Percentiles rank a stretch among this genome's conserved stretches.
phyloP scores from a whole-genome alignment of 1,140 invertebrate species.

The Paraescarpia echinospica region DNA sequence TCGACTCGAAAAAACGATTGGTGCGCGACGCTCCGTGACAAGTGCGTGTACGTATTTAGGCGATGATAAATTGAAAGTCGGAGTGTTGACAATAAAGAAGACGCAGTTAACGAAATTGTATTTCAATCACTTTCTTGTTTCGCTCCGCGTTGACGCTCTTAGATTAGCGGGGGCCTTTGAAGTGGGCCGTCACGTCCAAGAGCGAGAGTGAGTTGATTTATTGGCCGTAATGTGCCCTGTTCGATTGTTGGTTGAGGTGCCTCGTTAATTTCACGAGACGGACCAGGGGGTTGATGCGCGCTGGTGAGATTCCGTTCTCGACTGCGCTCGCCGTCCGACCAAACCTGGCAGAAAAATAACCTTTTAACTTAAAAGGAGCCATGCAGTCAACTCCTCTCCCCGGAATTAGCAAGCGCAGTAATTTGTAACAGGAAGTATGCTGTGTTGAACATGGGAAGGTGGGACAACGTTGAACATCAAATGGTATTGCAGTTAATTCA shows the following conservation, averaged over 20 bases:
- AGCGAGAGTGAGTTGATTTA: background rate
- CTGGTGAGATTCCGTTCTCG: background rate
- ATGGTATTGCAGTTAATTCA: no score
- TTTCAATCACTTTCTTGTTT: constrained; percentile 6
- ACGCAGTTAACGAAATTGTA: constrained; percentile 5
- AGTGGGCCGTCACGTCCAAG: background rate
- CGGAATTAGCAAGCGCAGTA: no score
- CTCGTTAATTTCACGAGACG: background rate
- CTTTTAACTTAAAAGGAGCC: no score
- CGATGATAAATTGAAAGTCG: background rate
- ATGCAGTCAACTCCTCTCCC: no score
- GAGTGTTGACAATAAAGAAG: background rate
- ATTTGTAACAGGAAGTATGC: no score
- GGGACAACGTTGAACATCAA: no score
- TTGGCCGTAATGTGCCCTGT: background rate
- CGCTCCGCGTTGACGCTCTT: background rate
- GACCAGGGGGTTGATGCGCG: background rate
- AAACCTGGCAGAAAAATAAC: no score
- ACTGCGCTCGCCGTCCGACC: background rate
- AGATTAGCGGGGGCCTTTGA: background rate
- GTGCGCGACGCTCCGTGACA: background rate
- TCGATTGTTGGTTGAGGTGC: background rate
- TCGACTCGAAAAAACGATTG: background rate
- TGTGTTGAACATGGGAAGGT: no score
- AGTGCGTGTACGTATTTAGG: background rate